phyloP scores from a whole-genome alignment of 2,797 vertebrate species.

The Amblyopsis hoosieri region DNA sequence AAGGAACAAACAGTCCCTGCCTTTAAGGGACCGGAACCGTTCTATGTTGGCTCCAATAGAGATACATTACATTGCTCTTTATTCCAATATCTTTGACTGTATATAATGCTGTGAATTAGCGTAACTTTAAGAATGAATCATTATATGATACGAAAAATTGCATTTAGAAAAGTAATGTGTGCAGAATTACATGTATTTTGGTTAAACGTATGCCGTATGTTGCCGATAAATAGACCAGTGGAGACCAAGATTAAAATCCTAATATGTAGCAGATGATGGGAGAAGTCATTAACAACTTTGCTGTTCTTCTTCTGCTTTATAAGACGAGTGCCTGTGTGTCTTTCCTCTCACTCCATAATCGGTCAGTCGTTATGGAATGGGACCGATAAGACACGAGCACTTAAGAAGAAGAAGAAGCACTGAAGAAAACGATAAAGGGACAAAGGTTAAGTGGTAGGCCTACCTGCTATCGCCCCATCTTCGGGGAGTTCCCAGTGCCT shows the following conservation, averaged over 20 bases:
- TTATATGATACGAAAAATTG: no score
- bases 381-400: slow-evolving; percentile 41
- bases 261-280: slow-evolving; percentile 28
- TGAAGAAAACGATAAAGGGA: slow-evolving; percentile 45
- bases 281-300: slow-evolving; percentile 39
- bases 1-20: no score
- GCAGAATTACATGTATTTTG: no score
- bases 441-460: slow-evolving; percentile 38
- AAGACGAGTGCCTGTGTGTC: slow-evolving; percentile 17
- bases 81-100: no score
- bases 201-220: slow-evolving; percentile 6
- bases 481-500: slow-evolving; percentile 51
- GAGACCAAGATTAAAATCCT: slow-evolving; percentile 60
- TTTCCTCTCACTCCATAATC: slow-evolving; percentile 39
- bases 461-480: slow-evolving; percentile 60
- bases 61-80: no score
- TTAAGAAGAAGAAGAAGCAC: no score
- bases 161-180: no score
- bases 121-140: no score
- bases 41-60: background rate
- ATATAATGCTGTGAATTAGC: no score
- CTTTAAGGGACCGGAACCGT: no score
- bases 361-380: slow-evolving; percentile 48
- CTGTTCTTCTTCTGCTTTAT: background rate
- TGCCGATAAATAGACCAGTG: slow-evolving; percentile 33